Base-by-base conservation (phyloP, 2,113 vertebrate species). In the Cebidichthys violaceus region DNA sequence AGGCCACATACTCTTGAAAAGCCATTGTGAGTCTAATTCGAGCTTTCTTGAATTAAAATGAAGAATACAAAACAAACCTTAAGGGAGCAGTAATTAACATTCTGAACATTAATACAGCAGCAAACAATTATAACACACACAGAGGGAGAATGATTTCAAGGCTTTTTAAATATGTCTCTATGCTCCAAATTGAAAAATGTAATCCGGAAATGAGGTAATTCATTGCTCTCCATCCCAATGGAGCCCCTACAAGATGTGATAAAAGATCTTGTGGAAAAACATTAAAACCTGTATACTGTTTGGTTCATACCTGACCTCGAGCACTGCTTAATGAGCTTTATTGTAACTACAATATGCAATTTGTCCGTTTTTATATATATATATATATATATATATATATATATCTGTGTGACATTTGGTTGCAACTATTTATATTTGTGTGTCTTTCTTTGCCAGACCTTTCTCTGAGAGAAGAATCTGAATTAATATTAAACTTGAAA, bases 401-500 rank as follows among this genome's bases (percentile, higher is more conserved):
- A 35, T 47, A 54, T 4, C 1, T 59, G 6, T 41, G 45, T 37
- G 10, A 17, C 5, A 24, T 81, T 74, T 80, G 45, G 27, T n/a
- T 66, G 20, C 41, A 43, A 47, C 39, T 22, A 5, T 68, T 68
- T 50, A 8, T 66, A 9, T 20, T 66, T 60, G 10, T 68, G 13
- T 55, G 47, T 15, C 33, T 31, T 66, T 73, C 4, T 18, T 17
- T 61, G 27, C 17, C 31, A 55, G 45, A 22, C 18, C 13, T 52
- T 33, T 29, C 27, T 84, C 47, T 71, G 13, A 43, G n/a, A 61
- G 70, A 74, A 69, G 2, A 61, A 61, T 50, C 14, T 52, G 18
- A 77, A 70, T 57, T 11, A 50, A 35, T 77, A 66, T 75, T 71
- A 61, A 65, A 52, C 22, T 15, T 14, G 31, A 22, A 52, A 41